A percentile compares a stretch with the other conserved stretches of the same genome.
phyloP scores from a whole-genome alignment of 2,113 vertebrate species.

The Hippopotamus amphibius region DNA sequence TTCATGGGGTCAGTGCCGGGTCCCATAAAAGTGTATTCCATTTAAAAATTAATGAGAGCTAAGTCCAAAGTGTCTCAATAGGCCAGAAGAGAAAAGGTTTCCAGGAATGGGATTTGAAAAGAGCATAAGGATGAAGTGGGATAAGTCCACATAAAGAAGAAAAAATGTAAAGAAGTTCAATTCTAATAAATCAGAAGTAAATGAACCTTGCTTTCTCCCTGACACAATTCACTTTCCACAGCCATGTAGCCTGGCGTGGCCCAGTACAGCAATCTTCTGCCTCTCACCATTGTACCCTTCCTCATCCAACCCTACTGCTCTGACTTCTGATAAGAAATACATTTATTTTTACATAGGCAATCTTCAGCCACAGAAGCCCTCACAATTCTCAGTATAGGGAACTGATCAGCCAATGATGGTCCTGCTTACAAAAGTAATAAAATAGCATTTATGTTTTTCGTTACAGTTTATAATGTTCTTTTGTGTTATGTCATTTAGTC shows the following conservation, averaged over 20 bases:
- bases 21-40: constrained; percentile 51
- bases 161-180: neutral
- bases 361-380: neutral
- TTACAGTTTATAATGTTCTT: neutral
- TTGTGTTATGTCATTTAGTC: neutral
- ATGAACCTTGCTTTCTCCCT: neutral
- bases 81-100: constrained; percentile 54
- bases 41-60: constrained; percentile 75
- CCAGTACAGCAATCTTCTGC: neutral
- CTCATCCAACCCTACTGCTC: neutral
- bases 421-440: neutral
- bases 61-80: constrained; percentile 48
- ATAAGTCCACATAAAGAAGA: constrained; percentile 12
- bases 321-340: neutral
- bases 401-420: neutral
- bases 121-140: neutral
- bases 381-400: neutral
- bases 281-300: neutral
- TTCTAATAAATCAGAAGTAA: constrained; percentile 21
- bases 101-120: constrained; percentile 60
- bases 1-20: constrained; percentile 39
- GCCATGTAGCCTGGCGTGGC: no score
- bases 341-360: neutral
- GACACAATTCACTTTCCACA: neutral
- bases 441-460: neutral